A percentile compares a stretch with the other conserved stretches of the same genome.
These are phyloP conservation scores for Muscicapa comitata DNA, from an alignment of 2,797 vertebrate genomes.

Conservation along the genomic window DNA sequence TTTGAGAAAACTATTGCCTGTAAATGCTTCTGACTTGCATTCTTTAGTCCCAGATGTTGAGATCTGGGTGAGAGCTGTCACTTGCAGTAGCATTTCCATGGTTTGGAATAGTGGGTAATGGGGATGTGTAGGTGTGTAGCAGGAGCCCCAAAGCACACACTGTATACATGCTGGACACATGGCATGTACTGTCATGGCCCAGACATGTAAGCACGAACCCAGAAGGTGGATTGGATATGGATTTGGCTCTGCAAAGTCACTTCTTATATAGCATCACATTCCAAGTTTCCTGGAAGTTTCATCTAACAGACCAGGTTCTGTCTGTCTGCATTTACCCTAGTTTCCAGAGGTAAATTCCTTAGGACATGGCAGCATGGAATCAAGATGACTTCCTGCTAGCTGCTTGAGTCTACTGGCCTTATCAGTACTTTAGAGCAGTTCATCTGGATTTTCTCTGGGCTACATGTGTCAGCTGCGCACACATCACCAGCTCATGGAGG, in stretches of 20 bases:
- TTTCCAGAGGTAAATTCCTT: background rate
- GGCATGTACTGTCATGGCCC: background rate
- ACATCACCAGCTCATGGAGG: background rate
- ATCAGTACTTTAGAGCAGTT: background rate
- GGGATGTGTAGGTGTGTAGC: background rate
- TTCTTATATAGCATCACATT: background rate
- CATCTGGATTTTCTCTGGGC: background rate
- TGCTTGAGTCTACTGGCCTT: background rate
- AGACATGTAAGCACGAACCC: background rate
- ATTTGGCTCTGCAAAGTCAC: background rate
- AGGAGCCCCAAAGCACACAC: background rate
- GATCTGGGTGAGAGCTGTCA: background rate
- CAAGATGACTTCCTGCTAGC: background rate
- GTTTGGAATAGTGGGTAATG: background rate
- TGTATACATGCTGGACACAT: accelerated
- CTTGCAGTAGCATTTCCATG: background rate
- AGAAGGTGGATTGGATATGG: background rate
- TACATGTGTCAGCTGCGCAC: background rate
- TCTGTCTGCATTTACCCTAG: background rate
- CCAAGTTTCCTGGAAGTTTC: background rate
- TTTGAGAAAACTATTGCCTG: background rate
- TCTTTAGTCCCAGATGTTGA: background rate
- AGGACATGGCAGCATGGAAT: background rate
- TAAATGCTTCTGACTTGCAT: background rate
- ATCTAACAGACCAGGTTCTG: background rate